Percentiles rank a stretch among this genome's conserved stretches.
Evolutionary conservation across 2,797 vertebrate species (phyloP).

Genomic region (Pogoniulus pusillus): DNA sequence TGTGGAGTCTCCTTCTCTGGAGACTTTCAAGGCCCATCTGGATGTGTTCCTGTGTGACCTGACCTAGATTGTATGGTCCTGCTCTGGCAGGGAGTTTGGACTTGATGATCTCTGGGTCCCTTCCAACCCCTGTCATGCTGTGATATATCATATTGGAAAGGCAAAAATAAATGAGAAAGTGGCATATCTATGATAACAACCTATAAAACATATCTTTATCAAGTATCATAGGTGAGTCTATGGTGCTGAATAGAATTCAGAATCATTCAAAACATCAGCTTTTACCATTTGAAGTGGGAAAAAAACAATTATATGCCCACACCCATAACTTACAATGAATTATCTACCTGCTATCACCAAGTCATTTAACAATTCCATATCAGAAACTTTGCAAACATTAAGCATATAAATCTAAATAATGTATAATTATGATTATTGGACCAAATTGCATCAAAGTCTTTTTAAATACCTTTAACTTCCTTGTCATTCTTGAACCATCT

Average conservation of each 20-base stretch:
- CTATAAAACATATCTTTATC: neutral
- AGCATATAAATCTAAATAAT: neutral
- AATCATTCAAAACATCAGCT: neutral
- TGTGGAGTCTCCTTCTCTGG: no score
- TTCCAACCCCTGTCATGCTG: no score
- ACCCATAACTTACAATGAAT: neutral
- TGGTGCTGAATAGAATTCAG: neutral
- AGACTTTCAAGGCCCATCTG: no score
- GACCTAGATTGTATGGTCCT: no score
- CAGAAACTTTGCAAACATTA: neutral
- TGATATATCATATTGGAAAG: neutral
- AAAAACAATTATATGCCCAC: neutral
- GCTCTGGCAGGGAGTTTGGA: no score
- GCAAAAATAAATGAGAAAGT: neutral
- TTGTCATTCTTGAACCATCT: slow-evolving; percentile 97
- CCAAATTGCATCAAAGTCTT: neutral
- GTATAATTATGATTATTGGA: neutral
- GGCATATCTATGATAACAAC: neutral
- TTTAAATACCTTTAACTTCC: slow-evolving; percentile 93
- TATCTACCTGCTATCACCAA: neutral
- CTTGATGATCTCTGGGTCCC: no score
- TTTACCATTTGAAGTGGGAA: neutral
- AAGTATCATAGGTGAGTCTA: neutral
- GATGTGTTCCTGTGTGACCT: no score
- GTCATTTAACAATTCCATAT: neutral